Base-by-base conservation (phyloP, 2,113 vertebrate genomes). In the Chauna torquata region DNA sequence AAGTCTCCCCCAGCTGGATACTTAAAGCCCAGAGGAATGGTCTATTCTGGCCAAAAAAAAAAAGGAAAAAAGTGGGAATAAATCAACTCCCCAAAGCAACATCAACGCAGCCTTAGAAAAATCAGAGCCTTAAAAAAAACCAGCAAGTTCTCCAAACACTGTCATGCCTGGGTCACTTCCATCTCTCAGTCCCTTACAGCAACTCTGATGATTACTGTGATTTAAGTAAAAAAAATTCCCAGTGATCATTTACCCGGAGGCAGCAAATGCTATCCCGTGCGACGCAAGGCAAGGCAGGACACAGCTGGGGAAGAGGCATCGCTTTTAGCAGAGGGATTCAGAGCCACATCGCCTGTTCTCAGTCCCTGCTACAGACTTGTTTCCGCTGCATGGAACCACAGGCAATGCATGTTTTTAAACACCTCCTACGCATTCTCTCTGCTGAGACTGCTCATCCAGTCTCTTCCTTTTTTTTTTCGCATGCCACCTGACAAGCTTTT, bases 341-440 rank as follows among this genome's bases (percentile, higher is more conserved):
- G 28, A 94, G 90, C 88, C 72, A 3, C 69, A 20, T 11, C 70
- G 86, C 65, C 32, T 3, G 14, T 28, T 27, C 19, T 25, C 75
- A 30, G 92, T 27, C 86, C 70, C 94, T 74, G 91, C 86, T 66
- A 47, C 80, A 42, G 86, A 22, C 83, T 86, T 9, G 40, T 82
- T 95, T 96, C 96, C 68, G 18, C 81, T 42, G 89, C 92, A 88
- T 10, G 20, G 64, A 91, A 32, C 92, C 95, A 66, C 94, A 92
- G 59, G 94, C 92, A 92, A 10, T 11, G 52, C 61, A 45, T 97
- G 96, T 96, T 95, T 94, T 95, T 90, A 96, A 96, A 92, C 88
- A 92, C 83, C 93, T 92, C 93, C 90, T 66, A 88, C 92, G 40
- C 69, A 0, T 91, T 66, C 62, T 91, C 88, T 77, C 84, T 81